Conservation (phyloP, 2,888 invertebrate species). For the Tetranychus truncatus region DNA sequence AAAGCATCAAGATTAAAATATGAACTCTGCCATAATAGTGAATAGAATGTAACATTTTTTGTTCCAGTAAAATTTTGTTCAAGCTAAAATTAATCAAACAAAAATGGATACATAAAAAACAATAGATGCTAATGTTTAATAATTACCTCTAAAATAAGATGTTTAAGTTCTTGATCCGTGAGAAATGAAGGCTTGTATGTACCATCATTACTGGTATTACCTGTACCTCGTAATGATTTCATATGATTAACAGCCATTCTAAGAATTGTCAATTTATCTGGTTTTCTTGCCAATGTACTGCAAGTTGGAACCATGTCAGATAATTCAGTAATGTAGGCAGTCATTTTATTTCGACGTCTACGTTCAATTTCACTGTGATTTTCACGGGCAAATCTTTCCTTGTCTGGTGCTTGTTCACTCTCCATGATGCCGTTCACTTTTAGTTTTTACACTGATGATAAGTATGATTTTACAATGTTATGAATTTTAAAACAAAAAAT, state of each 20-base stretch:
- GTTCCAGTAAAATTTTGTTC: no score
- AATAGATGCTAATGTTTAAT: no score
- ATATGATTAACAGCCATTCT: conserved; percentile 99
- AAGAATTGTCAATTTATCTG: conserved; percentile 94
- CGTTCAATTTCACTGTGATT: conserved; percentile 98
- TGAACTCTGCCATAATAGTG: conserved; percentile 13
- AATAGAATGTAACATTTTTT: not conserved
- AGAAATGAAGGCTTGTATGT: conserved; percentile 96
- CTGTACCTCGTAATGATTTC: conserved; percentile 89
- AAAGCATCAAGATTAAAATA: conserved; percentile 11
- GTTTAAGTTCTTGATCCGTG: conserved; percentile 95
- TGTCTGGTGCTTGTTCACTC: conserved; percentile 83
- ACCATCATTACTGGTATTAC: conserved; percentile 86
- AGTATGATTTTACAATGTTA: no score
- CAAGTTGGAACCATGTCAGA: conserved; percentile 99
- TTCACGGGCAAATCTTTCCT: conserved; percentile 91
- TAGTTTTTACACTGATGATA: no score
- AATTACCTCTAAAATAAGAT: conserved; percentile 67
- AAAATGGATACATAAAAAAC: no score
- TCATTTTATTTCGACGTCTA: conserved; percentile 97
- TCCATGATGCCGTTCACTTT: conserved; percentile 42
- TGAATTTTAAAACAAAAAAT: no score
- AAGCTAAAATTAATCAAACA: no score
- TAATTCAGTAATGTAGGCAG: conserved; percentile 95
- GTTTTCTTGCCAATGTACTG: conserved; percentile 89